Base-by-base conservation (phyloP, 2,888 invertebrate genomes). In the Apantesis nais region DNA sequence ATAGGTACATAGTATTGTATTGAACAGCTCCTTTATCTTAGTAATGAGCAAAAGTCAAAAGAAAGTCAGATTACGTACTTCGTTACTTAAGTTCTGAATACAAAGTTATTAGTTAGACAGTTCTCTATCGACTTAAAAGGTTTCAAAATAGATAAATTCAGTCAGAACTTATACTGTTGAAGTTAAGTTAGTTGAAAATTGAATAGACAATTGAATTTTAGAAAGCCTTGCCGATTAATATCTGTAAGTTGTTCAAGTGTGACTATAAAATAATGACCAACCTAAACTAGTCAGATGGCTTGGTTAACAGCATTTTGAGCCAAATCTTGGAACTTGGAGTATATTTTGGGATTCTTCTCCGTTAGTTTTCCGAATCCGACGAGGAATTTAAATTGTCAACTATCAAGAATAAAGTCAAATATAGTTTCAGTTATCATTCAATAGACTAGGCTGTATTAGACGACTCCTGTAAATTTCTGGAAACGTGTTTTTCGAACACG, bases 401-500 rank as follows among this genome's bases (percentile, higher is more conserved):
- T 29, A 3, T 58, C 5, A 16, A 29, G 5, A 29, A 0, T 14
- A 4, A 55, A 55, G 3, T 25, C 25, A 55, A 55, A 25, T 14
- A 12, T 25, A 25, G 16, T 14, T 22, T 16, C 29, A 14, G 7
- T 58, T 29, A 29, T 58, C 29, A 29, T 16, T 41, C 25, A n/a
- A 25, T 41, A 44, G 16, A 58, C 29, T 29, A 3, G 58, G 2
- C 7, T 65, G 25, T 39, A 66, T 58, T 29, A 25, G 41, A 22
- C 41, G 58, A 58, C 58, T 29, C 52, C 31, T 39, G 62, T 48
- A 62, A 48, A 34, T 58, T 39, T 41, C 61, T 39, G 22, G 41
- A 66, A 55, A 34, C 69, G 67, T 68, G 77, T 77, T 76, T 82
- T 74, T 75, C 76, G 79, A 87, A 90, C 81, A 79, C 88, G 92